Percentiles rank a stretch among this genome's conserved stretches.
phyloP scores from a whole-genome alignment of 2,797 vertebrate genomes.

The Pseudochirops corinnae region DNA sequence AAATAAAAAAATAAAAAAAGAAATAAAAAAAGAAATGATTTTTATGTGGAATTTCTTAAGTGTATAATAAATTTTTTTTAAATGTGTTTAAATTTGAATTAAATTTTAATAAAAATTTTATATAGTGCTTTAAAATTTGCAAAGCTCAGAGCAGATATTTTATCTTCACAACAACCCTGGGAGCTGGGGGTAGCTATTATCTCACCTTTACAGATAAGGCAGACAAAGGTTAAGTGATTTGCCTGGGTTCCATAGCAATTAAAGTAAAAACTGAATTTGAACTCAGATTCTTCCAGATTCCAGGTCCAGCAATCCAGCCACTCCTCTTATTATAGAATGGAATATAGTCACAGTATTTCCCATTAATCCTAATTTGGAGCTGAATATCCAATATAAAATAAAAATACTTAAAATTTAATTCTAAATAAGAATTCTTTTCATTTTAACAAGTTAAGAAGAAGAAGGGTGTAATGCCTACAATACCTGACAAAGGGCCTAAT shows the following conservation, averaged over 20 bases:
- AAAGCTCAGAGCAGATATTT: not conserved
- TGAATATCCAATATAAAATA: conserved; percentile 25
- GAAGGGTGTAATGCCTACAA: not conserved
- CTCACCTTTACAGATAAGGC: not conserved
- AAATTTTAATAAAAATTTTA: not conserved
- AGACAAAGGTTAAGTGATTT: not conserved
- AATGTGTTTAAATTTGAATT: not conserved
- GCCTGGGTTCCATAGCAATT: not conserved
- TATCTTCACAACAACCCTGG: not conserved
- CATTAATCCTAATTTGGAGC: conserved; percentile 5
- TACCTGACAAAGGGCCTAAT: conserved; percentile 71
- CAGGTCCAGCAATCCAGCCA: not conserved
- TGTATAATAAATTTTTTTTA: not conserved
- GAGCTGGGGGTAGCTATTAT: not conserved
- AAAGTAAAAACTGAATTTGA: not conserved
- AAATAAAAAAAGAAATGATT: not conserved
- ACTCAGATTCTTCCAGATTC: not conserved
- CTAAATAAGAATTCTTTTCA: not conserved
- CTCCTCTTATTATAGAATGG: not conserved
- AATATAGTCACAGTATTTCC: not conserved
- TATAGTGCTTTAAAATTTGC: not conserved
- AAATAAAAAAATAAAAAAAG: too few relatives aligned
- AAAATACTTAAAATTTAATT: conserved; percentile 49
- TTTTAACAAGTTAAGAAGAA: conserved; percentile 43
- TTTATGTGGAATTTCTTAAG: not conserved